Conservation (phyloP, 2,888 invertebrate species). For the Cylloceria caligata region DNA sequence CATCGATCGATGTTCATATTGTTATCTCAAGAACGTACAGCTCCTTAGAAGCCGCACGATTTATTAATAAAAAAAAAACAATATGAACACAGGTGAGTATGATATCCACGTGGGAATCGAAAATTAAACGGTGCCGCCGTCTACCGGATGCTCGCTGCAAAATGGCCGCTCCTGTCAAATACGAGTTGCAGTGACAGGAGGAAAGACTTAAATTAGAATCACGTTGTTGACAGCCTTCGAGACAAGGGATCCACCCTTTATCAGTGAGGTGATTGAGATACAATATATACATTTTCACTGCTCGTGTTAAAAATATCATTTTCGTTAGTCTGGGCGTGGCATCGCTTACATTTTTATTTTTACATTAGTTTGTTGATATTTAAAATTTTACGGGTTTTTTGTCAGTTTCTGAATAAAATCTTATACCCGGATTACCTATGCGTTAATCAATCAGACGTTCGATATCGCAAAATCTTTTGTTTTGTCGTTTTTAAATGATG, state of each 20-base stretch:
- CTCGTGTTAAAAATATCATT: conserved; percentile 1
- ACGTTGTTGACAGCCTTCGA: conserved; percentile 44
- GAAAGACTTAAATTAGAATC: conserved; percentile 40
- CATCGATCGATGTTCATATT: neutral
- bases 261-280: conserved; percentile 32
- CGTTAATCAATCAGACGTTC: neutral
- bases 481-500: conserved; percentile 4
- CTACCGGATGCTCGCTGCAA: conserved; percentile 66
- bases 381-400: conserved; percentile 25
- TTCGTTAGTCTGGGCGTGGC: conserved; percentile 73
- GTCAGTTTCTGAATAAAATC: conserved; percentile 5
- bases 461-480: conserved; percentile 11
- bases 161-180: conserved; percentile 78
- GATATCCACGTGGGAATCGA: conserved; percentile 52
- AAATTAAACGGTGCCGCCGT: conserved; percentile 61
- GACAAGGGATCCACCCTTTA: conserved; percentile 6
- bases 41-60: too few relatives aligned
- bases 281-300: neutral
- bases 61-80: neutral
- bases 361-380: conserved; percentile 50
- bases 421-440: neutral
- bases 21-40: too few relatives aligned
- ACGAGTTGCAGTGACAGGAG: conserved; percentile 73
- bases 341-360: conserved; percentile 47
- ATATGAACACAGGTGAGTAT: conserved; percentile 29